Evolutionary conservation across 1,140 invertebrate genomes (phyloP).

Genomic region (Caenorhabditis briggsae): DNA sequence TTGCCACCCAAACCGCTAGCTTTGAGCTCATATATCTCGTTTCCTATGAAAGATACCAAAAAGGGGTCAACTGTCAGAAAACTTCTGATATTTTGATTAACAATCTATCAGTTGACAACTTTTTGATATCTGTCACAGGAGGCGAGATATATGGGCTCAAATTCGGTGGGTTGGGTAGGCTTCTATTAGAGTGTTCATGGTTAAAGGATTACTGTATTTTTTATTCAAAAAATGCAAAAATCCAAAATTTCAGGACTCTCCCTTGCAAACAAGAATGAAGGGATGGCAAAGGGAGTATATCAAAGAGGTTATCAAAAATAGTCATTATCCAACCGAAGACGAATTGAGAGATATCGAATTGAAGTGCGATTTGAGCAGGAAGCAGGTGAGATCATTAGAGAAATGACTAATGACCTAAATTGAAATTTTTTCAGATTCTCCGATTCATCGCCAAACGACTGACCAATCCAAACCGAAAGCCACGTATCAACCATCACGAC

Average conservation of each 20-base stretch:
- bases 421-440: slow-evolving; percentile 51
- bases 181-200: too few species aligned
- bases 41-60: too few species aligned
- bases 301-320: slow-evolving; percentile 61
- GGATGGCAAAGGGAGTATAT: slow-evolving; percentile 63
- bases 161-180: too few species aligned
- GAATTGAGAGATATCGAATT: slow-evolving; percentile 60
- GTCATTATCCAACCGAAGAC: slow-evolving; percentile 62
- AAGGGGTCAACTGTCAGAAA: too few species aligned
- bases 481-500: slow-evolving; percentile 52
- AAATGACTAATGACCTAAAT: neutral
- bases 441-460: slow-evolving; percentile 61
- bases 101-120: too few species aligned
- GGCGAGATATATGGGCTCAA: too few species aligned
- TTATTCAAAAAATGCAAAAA: too few species aligned
- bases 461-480: slow-evolving; percentile 57
- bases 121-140: too few species aligned
- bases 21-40: too few species aligned
- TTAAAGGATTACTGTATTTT: too few species aligned
- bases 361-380: slow-evolving; percentile 60
- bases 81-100: too few species aligned
- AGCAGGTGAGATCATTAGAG: slow-evolving; percentile 43
- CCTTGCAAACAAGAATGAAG: slow-evolving; percentile 60
- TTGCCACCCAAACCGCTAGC: too few species aligned
- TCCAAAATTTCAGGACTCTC: slow-evolving; percentile 28